Evolutionary conservation across 2,113 vertebrate species (phyloP).

Genomic region (Sinocyclocheilus anophthalmus): DNA sequence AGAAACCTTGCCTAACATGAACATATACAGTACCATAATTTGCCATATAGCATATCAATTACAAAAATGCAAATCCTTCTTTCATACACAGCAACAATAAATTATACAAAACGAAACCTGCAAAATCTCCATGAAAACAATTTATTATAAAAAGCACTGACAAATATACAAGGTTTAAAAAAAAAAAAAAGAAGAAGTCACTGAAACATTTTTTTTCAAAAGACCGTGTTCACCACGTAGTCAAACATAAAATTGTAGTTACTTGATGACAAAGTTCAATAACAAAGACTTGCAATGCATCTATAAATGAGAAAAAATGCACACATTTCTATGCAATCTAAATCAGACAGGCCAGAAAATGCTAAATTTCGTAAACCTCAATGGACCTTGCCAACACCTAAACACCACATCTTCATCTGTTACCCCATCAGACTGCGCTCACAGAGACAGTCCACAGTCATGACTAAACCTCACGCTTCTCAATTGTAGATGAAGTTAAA

Average conservation of each 20-base stretch:
- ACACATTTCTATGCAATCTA: constrained; percentile 47
- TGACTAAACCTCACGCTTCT: constrained; percentile 57
- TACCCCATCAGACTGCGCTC: constrained; percentile 84
- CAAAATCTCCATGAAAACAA: constrained; percentile 5
- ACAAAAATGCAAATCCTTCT: background rate
- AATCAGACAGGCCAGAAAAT: constrained; percentile 57
- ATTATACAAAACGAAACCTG: background rate
- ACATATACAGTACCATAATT: too few relatives aligned
- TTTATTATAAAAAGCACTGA: constrained; percentile 57
- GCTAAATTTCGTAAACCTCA: background rate
- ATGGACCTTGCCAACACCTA: background rate
- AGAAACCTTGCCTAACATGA: background rate
- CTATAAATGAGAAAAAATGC: constrained; percentile 9
- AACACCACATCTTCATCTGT: constrained; percentile 17
- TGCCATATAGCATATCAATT: too few relatives aligned
- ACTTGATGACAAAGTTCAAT: constrained; percentile 22
- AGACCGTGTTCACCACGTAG: constrained; percentile 26
- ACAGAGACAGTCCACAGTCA: constrained; percentile 85
- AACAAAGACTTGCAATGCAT: constrained; percentile 42
- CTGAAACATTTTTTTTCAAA: constrained; percentile 43
- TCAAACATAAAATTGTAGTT: constrained; percentile 49
- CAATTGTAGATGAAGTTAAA: constrained; percentile 99
- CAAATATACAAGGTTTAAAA: constrained; percentile 36
- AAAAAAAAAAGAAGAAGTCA: constrained; percentile 39
- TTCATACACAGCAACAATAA: background rate